Percentiles rank a stretch among this genome's conserved stretches.
These are phyloP conservation scores for Aphaenogaster floridana DNA, from an alignment of 1,140 invertebrate species.

Conservation along the genomic window DNA sequence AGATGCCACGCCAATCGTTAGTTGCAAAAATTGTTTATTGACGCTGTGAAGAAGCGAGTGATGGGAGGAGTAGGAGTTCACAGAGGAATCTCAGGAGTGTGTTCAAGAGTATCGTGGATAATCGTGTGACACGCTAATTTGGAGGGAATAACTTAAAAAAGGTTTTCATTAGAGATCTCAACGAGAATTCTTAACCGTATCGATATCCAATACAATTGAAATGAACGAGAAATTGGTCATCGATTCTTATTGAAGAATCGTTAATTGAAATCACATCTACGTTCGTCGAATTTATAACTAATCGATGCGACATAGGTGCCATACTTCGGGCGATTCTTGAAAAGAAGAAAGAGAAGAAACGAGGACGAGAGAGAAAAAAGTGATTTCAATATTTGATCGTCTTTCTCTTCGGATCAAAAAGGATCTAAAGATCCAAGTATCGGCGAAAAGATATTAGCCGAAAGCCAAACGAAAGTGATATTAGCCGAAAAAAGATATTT, in stretches of 20 bases:
- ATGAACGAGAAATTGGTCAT: background rate
- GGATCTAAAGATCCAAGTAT: background rate
- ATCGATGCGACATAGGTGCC: slow-evolving; percentile 3
- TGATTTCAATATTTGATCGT: background rate
- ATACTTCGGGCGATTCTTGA: background rate
- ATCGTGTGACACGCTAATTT: background rate
- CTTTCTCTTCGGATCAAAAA: background rate
- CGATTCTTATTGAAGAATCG: background rate
- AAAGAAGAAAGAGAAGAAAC: background rate
- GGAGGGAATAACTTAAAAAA: background rate
- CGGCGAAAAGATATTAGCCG: background rate
- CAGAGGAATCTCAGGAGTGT: background rate
- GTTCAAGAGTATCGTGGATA: background rate
- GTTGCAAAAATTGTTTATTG: slow-evolving; percentile 22
- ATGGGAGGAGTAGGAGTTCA: background rate
- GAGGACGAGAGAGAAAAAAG: background rate
- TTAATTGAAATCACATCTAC: background rate
- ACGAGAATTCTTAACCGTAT: background rate
- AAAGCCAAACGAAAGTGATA: background rate
- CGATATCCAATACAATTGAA: background rate
- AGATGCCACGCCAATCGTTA: slow-evolving; percentile 8
- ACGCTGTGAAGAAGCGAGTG: background rate
- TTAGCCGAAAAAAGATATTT: slow-evolving; percentile 4
- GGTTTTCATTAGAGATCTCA: background rate
- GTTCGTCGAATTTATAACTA: background rate